These are phyloP conservation scores for Nothoprocta perdicaria DNA, from an alignment of 2,113 vertebrate species.

Conservation along the genomic window DNA sequence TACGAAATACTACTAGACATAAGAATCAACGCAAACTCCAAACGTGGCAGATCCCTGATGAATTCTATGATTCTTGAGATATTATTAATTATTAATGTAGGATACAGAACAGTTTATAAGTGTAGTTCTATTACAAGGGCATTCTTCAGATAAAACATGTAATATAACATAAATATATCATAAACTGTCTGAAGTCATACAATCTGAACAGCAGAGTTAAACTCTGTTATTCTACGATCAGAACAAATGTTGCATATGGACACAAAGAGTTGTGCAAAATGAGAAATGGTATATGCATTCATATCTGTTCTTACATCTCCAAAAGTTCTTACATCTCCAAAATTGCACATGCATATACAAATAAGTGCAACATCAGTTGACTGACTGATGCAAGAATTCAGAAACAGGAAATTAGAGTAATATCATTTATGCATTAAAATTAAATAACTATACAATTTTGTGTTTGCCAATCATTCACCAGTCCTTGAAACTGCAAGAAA, in stretches of 20 bases:
- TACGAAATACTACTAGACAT: neutral
- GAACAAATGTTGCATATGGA: neutral
- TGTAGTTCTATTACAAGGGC: neutral
- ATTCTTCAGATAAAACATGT: neutral
- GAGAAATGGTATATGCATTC: neutral
- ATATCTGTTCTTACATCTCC: neutral
- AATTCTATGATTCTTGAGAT: neutral
- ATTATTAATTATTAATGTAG: neutral
- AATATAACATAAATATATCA: neutral
- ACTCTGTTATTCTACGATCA: neutral
- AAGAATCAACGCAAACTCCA: neutral
- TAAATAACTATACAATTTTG: slow-evolving; percentile 2
- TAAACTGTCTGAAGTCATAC: neutral
- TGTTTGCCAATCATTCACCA: neutral
- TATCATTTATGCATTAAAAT: neutral
- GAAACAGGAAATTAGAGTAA: neutral
- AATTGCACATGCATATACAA: neutral
- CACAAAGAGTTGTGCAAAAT: neutral
- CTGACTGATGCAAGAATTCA: neutral
- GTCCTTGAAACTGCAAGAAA: neutral
- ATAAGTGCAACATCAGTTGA: neutral
- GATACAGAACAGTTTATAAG: neutral
- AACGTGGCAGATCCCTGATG: neutral
- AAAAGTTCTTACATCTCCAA: neutral
- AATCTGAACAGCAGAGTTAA: neutral